Evolutionary conservation across 2,113 vertebrate genomes (phyloP).

Genomic region (Australoheros scitulus): DNA sequence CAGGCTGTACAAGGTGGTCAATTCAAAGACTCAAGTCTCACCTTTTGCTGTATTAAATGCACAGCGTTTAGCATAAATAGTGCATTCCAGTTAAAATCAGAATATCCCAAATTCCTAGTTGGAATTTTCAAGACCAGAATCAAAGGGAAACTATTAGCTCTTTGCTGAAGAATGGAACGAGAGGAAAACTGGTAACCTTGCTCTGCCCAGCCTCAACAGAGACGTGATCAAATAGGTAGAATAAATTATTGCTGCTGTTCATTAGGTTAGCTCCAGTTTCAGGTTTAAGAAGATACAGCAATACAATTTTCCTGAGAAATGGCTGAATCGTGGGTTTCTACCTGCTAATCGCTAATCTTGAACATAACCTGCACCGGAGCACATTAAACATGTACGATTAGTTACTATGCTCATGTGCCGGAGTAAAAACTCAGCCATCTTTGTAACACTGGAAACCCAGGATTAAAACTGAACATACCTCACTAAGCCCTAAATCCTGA

Average conservation of each 20-base stretch:
- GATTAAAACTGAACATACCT: neutral
- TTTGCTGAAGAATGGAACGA: too few species aligned
- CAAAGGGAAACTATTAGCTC: too few species aligned
- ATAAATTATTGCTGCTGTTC: too few species aligned
- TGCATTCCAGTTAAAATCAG: too few species aligned
- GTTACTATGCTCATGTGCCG: neutral
- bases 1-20: neutral
- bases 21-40: neutral
- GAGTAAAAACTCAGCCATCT: neutral
- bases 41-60: neutral
- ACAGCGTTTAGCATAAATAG: neutral
- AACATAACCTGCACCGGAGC: neutral
- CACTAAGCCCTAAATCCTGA: neutral
- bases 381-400: neutral
- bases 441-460: accelerated
- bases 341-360: neutral
- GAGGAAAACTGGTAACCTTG: too few species aligned
- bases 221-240: too few species aligned
- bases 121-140: too few species aligned
- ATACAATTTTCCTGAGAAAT: neutral
- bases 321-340: neutral
- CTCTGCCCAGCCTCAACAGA: too few species aligned
- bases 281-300: neutral
- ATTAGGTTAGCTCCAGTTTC: too few species aligned
- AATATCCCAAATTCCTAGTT: too few species aligned